Evolutionary conservation across 1,140 invertebrate species (phyloP).

Genomic region (Zaprionus nigranus): DNA sequence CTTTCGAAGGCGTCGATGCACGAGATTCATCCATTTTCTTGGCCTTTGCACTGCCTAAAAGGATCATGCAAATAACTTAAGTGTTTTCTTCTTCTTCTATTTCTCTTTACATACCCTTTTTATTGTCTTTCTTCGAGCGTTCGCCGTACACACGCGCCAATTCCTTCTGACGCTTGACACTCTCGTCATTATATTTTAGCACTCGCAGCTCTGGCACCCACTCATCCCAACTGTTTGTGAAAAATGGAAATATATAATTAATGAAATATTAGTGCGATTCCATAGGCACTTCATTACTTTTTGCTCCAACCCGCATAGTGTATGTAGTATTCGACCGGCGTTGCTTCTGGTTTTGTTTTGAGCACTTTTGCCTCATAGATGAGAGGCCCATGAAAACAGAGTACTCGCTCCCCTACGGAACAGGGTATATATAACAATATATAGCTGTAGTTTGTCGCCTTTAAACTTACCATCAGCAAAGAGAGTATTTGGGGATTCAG

Average conservation of each 20-base stretch:
- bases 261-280: not conserved
- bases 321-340: conserved; percentile 95
- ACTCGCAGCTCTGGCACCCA: conserved; percentile 98
- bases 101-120: conserved; percentile 85
- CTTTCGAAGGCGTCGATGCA: conserved; percentile 87
- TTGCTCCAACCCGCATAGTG: conserved; percentile 99
- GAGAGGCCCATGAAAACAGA: conserved; percentile 98
- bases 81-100: not conserved
- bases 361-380: conserved; percentile 98
- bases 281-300: conserved; percentile 88
- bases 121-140: conserved; percentile 88
- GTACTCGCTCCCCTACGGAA: conserved; percentile 93
- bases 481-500: conserved; percentile 73
- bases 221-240: conserved; percentile 94
- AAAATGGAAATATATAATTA: conserved; percentile 3
- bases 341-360: conserved; percentile 91
- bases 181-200: conserved; percentile 96
- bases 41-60: conserved; percentile 65
- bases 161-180: conserved; percentile 95
- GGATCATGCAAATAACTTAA: not conserved
- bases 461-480: conserved; percentile 87
- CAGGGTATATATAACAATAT: conserved; percentile 18
- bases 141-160: conserved; percentile 88
- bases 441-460: no score
- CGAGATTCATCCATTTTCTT: conserved; percentile 86